Conservation (phyloP, 2,888 invertebrate genomes). For the Lasioglossum oenotherae region DNA sequence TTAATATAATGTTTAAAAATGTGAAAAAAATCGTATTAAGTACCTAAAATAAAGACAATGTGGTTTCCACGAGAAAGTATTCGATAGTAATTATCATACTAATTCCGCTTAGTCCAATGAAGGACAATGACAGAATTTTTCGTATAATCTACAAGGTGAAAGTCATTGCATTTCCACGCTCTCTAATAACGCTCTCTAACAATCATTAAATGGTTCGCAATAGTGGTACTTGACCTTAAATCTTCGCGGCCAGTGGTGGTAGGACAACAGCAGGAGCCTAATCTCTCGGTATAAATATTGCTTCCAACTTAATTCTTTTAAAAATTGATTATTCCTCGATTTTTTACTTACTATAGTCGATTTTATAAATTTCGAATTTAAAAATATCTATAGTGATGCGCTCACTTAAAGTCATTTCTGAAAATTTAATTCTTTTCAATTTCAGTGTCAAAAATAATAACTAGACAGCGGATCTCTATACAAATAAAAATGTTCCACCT, state of each 20-base stretch:
- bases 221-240: conserved; percentile 49
- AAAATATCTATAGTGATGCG: no score
- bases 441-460: no score
- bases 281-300: conserved; percentile 11
- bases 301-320: background rate
- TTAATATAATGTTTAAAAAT: no score
- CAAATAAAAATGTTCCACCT: no score
- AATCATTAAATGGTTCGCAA: conserved; percentile 20
- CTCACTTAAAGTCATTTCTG: no score
- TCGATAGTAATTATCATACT: background rate
- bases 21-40: no score
- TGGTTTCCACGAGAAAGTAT: background rate
- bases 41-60: no score
- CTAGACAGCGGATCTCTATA: no score
- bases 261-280: conserved; percentile 15
- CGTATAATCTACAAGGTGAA: background rate
- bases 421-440: no score
- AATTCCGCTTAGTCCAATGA: background rate
- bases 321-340: background rate
- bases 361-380: no score
- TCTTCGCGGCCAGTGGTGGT: background rate
- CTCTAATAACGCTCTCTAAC: conserved; percentile 1
- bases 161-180: background rate
- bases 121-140: no score
- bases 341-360: no score